Evolutionary conservation across 2,888 invertebrate genomes (phyloP).

Genomic region (Tromatobia lineatoria): DNA sequence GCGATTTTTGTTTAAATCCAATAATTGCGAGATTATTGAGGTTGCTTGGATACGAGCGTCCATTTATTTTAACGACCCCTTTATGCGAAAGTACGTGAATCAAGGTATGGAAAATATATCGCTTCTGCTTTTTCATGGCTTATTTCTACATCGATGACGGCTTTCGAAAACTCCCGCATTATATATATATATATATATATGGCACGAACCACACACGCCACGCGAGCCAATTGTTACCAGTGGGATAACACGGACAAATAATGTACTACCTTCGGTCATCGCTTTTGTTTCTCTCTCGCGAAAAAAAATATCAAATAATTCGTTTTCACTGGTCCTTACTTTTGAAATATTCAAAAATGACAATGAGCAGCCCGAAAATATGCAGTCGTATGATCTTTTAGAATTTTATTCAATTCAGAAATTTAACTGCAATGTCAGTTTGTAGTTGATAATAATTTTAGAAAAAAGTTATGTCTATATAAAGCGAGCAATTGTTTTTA

Average conservation of each 20-base stretch:
- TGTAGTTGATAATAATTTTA: too few species aligned
- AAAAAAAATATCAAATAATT: neutral
- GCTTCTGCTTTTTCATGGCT: conserved; percentile 4
- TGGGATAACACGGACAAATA: conserved; percentile 1
- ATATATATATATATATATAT: neutral
- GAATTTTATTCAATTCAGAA: neutral
- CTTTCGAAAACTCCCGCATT: neutral
- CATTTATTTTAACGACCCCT: conserved; percentile 1
- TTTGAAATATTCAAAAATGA: neutral
- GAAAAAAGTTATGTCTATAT: too few species aligned
- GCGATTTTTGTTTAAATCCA: conserved; percentile 5
- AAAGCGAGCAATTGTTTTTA: neutral
- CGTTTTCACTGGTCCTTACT: neutral
- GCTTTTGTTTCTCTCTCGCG: neutral
- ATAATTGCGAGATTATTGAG: conserved; percentile 9
- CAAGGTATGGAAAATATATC: neutral
- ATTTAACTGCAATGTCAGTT: too few species aligned
- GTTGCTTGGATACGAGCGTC: neutral
- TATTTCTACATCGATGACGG: conserved; percentile 17
- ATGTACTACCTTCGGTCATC: neutral
- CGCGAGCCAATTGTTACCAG: neutral
- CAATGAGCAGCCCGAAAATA: neutral
- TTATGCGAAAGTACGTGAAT: neutral
- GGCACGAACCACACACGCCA: neutral
- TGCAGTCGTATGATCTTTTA: neutral